Conservation (phyloP, 2,113 vertebrate genomes). For the Gopherus flavomarginatus region DNA sequence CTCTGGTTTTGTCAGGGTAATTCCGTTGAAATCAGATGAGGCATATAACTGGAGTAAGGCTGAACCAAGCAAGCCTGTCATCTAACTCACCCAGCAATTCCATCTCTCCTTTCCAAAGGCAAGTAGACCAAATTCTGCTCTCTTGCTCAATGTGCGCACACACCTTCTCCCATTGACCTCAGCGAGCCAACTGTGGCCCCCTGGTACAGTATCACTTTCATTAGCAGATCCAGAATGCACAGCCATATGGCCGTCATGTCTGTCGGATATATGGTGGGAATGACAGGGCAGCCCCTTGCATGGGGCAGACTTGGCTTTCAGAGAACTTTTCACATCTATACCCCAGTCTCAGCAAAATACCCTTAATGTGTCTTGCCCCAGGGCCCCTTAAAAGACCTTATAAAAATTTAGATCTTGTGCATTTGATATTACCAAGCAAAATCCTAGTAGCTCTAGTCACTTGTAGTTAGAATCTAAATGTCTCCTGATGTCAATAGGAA, state of each 20-base stretch:
- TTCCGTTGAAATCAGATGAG: too few species aligned
- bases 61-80: too few species aligned
- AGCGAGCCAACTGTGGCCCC: not conserved
- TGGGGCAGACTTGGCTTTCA: fast-evolving
- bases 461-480: fast-evolving
- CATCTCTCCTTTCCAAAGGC: not conserved
- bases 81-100: too few species aligned
- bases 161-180: not conserved
- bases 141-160: fast-evolving
- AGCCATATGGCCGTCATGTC: fast-evolving
- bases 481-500: not conserved
- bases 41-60: too few species aligned
- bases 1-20: too few species aligned
- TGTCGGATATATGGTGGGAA: not conserved
- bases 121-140: not conserved
- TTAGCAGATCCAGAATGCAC: not conserved
- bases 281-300: too few species aligned
- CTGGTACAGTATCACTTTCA: not conserved
- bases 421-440: not conserved
- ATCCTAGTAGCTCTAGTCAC: fast-evolving
- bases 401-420: not conserved
- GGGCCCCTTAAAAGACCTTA: fast-evolving
- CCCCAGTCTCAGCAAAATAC: not conserved
- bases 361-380: too few species aligned
- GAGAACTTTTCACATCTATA: not conserved